Evolutionary conservation across 2,888 invertebrate species (phyloP), one percentile per base, ranked within the genome.

Genomic region (Hybos culiciformis): DNA sequence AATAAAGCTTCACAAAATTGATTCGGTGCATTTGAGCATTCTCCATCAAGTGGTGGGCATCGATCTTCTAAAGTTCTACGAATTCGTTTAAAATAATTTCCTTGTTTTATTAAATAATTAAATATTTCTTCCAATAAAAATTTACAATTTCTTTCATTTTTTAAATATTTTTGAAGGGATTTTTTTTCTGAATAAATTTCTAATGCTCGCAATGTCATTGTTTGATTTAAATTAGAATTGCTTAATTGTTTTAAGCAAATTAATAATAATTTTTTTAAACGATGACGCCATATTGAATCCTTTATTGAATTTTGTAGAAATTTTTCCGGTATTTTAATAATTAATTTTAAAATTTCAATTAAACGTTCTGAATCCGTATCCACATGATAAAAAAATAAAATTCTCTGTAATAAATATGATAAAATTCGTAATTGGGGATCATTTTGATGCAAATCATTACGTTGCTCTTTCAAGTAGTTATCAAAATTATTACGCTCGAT

Each of bases 331-430:
- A 58, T 58, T 8, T 62, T 60, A 14, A 67, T 52, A 37, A 67
- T 57, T 37, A 60, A 59, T 46, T 67, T 65, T 18, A 62, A 64
- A 7, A 67, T 49, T 44, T 66, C 62, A 47, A 67, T 62, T 66
- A 84, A 64, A 65, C 82, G 70, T 39, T 68, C 70, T 50, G 72
- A 71, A 71, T 91, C 90, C 51, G 71, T 66, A 43, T 40, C 70
- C 67, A 60, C 80, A 59, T 44, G 72, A 63, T 82, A 90, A 62
- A 90, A 90, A 61, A 86, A 87, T 50, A 85, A 63, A 34, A 91
- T 67, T 54, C 78, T 78, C 26, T 74, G 70, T 31, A 84, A 63
- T 47, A 84, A 70, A 41, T 69, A 66, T 45, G 70, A 65, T 32
- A 81, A 54, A 19, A 20, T 36, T 20, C 21, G 11, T 7, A 54